phyloP scores from a whole-genome alignment of 1,140 invertebrate species.

The Ectropis grisescens region DNA sequence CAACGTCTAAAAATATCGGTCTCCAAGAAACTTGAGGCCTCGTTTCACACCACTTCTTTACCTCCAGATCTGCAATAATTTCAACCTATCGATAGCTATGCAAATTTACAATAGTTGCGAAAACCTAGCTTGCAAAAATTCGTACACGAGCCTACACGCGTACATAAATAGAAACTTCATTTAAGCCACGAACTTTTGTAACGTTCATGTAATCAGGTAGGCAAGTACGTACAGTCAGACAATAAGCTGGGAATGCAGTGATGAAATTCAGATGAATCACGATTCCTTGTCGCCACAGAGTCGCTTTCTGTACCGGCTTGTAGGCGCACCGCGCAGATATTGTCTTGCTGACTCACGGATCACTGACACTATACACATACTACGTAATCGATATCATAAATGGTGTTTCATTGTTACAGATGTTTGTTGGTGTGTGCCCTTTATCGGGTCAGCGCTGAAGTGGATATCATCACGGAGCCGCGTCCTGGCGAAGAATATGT shows the following conservation, averaged over 20 bases:
- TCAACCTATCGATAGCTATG: slow-evolving; percentile 25
- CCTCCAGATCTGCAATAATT: slow-evolving; percentile 13
- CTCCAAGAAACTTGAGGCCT: slow-evolving; percentile 26
- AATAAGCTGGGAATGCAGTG: slow-evolving; percentile 22
- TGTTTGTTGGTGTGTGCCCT: slow-evolving; percentile 46
- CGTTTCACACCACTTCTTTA: slow-evolving; percentile 41
- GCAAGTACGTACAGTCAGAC: slow-evolving; percentile 13
- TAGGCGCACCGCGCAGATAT: slow-evolving; percentile 36
- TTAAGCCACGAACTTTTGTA: slow-evolving; percentile 4
- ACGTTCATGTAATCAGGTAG: slow-evolving; percentile 9
- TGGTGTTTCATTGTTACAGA: slow-evolving; percentile 51
- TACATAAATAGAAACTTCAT: slow-evolving; percentile 8
- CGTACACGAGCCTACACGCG: slow-evolving; percentile 1
- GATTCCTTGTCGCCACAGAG: slow-evolving; percentile 24
- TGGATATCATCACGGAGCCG: slow-evolving; percentile 69
- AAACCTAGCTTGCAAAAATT: slow-evolving; percentile 9
- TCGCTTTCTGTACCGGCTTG: slow-evolving; percentile 7
- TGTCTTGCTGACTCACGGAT: slow-evolving; percentile 35
- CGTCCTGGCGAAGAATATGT: slow-evolving; percentile 70
- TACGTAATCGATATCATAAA: slow-evolving; percentile 18
- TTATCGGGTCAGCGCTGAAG: slow-evolving; percentile 41
- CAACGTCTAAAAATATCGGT: slow-evolving; percentile 27
- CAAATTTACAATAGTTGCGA: slow-evolving; percentile 19
- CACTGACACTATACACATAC: slow-evolving; percentile 20
- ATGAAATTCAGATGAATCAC: slow-evolving; percentile 48